Evolutionary conservation across 92 coral and sea anemone genomes (phyloP).

Genomic region (Epizoanthus illoricatus): DNA sequence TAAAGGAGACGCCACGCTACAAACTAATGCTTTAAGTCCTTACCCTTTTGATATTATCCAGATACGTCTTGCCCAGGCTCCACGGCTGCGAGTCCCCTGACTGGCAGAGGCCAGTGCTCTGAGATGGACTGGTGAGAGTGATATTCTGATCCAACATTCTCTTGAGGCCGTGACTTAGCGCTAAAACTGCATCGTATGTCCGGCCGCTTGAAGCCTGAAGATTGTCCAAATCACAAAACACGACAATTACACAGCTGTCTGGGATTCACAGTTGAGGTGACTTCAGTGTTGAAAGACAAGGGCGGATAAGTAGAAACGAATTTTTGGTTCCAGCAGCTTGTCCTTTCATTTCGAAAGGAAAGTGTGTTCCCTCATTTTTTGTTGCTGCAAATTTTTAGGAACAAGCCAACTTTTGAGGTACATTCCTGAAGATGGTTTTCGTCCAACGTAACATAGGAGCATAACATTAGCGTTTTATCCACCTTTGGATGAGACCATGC

Average conservation of each 20-base stretch:
- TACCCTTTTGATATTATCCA: constrained; percentile 33
- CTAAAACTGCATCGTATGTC: constrained; percentile 66
- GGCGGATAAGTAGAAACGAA: no score
- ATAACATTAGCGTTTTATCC: no score
- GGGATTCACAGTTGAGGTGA: not conserved
- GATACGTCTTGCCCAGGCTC: constrained; percentile 41
- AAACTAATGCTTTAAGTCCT: not conserved
- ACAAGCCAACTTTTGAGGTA: no score
- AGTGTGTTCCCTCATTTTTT: no score
- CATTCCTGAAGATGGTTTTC: no score
- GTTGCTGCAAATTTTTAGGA: no score
- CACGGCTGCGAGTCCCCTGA: constrained; percentile 40
- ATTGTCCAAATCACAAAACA: not conserved
- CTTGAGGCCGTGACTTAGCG: constrained; percentile 46
- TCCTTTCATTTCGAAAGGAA: no score
- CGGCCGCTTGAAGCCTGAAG: constrained; percentile 57
- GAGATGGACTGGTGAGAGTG: constrained; percentile 38
- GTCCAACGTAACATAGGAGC: no score
- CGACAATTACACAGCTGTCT: not conserved
- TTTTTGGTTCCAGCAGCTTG: no score
- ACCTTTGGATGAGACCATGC: no score
- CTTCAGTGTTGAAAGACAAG: no score
- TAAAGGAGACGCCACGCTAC: no score
- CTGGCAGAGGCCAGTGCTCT: constrained; percentile 46
- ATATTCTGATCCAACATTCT: constrained; percentile 32